A percentile compares a stretch with the other conserved stretches of the same genome.
Evolutionary conservation across 2,888 invertebrate genomes (phyloP).

Genomic region (Harpagoxenus sublaevis): DNA sequence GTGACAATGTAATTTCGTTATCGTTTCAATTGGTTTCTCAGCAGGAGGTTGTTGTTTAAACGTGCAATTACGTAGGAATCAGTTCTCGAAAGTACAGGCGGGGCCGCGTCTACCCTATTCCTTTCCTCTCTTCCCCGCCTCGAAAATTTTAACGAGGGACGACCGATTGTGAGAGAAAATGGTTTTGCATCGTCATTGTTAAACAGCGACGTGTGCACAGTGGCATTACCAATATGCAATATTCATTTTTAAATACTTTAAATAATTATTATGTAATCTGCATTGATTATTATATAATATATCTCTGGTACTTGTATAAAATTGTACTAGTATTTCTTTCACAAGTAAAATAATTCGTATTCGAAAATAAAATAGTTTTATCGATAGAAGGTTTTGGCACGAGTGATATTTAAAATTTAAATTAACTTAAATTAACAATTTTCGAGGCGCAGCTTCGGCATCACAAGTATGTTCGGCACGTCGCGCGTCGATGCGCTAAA

Average conservation of each 20-base stretch:
- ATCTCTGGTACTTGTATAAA: not conserved
- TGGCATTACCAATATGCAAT: not conserved
- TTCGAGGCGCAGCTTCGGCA: not conserved
- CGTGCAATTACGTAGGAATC: constrained; percentile 58
- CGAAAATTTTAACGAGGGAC: constrained; percentile 17
- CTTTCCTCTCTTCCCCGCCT: not conserved
- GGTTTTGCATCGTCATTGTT: not conserved
- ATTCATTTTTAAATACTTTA: not conserved
- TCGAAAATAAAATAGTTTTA: not conserved
- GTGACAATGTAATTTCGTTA: constrained; percentile 70
- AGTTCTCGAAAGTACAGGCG: constrained; percentile 40
- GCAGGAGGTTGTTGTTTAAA: constrained; percentile 55
- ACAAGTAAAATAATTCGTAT: not conserved
- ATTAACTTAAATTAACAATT: constrained; percentile 20
- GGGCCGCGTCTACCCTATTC: not conserved
- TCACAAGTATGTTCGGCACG: constrained; percentile 31
- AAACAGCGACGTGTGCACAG: not conserved
- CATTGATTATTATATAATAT: not conserved
- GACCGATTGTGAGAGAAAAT: not conserved
- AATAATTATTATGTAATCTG: not conserved
- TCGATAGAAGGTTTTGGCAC: not conserved
- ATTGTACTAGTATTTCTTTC: not conserved
- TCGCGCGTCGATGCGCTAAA: constrained; percentile 14
- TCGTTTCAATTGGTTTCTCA: constrained; percentile 60
- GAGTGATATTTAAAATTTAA: not conserved